These are phyloP conservation scores for Taenioides sp. DNA, from an alignment of 2,797 vertebrate genomes.

Conservation along the genomic window DNA sequence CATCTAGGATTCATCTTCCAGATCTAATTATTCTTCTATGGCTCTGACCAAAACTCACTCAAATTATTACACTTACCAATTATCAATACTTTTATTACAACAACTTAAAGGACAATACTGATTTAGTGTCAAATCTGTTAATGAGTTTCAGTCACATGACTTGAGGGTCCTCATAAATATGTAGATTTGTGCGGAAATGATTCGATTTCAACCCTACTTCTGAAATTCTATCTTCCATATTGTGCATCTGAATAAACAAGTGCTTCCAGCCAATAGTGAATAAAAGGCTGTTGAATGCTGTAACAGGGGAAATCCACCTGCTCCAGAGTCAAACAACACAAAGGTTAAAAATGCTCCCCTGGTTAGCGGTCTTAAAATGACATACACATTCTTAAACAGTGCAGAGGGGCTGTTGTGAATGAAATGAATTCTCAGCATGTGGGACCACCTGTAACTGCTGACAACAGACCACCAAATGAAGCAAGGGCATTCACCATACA, in stretches of 20 bases:
- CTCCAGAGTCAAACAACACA: slow-evolving; percentile 9
- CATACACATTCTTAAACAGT: slow-evolving; percentile 14
- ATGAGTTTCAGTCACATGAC: background rate
- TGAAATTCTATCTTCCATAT: background rate
- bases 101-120: too few species aligned
- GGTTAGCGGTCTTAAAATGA: slow-evolving; percentile 33
- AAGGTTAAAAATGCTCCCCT: slow-evolving; percentile 29
- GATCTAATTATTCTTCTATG: background rate
- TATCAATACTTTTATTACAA: too few species aligned
- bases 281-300: background rate
- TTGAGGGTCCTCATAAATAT: background rate
- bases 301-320: slow-evolving; percentile 46
- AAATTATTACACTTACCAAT: too few species aligned
- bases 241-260: slow-evolving; percentile 1
- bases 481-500: slow-evolving; percentile 1
- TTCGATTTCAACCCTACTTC: background rate
- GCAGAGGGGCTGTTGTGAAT: slow-evolving; percentile 26
- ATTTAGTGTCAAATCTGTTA: too few species aligned
- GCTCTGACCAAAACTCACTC: too few species aligned
- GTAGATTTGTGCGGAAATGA: too few species aligned
- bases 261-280: background rate
- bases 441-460: slow-evolving; percentile 61
- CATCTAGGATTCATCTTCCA: background rate
- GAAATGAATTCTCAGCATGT: slow-evolving; percentile 33
- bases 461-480: slow-evolving; percentile 57